Base-by-base conservation (phyloP, 1,140 invertebrate genomes). In the Hesperophylax magnus region DNA sequence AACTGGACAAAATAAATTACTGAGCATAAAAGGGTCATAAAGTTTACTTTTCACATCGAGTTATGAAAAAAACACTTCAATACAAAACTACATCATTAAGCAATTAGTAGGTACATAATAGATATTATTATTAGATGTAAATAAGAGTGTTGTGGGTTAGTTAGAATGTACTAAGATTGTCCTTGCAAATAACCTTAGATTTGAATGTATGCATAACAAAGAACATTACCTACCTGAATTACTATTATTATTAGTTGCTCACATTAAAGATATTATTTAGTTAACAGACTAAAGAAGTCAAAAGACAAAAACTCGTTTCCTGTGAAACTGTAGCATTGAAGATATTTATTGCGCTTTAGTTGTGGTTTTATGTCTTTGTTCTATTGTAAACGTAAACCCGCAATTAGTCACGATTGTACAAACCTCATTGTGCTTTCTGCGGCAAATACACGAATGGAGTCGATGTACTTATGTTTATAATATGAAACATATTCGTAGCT, bases 291-390 rank as follows among this genome's bases (percentile, higher is more conserved):
- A 52, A 31, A 67, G 18, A 56, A 39, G 18, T 34, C 20, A 31
- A 58, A 31, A 54, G 77, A 71, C 77, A 78, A 78, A 78, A 78
- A 78, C 63, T 77, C 58, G 31, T 65, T 77, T 39, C 74, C 47
- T 53, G 54, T 18, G 52, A 72, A 72, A 72, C 69, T 72, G 69
- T 72, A 72, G 52, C 69, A 72, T n/a, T 8, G 39, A 47, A 47
- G 9, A 47, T 47, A 27, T 22, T 72, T 54, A 72, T 72, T 72
- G 69, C 69, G 69, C 17, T 67, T 61, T 34, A 67, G 27, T 54
- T 69, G 65, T 69, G 39, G n/a, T 72, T 17, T 22, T 72, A 31
- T 54, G 20, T 24, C 69, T 72, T 72, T 72, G 69, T 72, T 72
- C 47, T 31, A n/a, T 67, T 72, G 69, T 24, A 20, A 22, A 54